These are phyloP conservation scores for Conistra vaccinii DNA, from an alignment of 2,888 invertebrate genomes.

Conservation along the genomic window DNA sequence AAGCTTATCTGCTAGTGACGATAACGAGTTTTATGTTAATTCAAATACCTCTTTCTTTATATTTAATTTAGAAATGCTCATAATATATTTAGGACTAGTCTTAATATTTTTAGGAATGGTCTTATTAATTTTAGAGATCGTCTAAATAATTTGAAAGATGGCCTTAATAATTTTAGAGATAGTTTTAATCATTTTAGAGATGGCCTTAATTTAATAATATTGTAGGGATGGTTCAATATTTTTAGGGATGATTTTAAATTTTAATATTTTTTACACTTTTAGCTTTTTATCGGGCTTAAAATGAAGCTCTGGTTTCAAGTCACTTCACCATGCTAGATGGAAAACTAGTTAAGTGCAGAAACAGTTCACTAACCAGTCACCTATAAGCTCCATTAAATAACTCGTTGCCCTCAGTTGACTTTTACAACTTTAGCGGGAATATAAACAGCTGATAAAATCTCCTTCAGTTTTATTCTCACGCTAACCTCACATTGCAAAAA, in stretches of 20 bases:
- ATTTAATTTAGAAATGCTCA: too few species aligned
- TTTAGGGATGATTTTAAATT: not conserved
- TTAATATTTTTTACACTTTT: not conserved
- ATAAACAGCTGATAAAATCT: constrained; percentile 61
- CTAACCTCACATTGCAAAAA: constrained; percentile 19
- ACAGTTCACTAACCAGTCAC: constrained; percentile 51
- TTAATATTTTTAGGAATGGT: not conserved
- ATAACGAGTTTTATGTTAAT: not conserved
- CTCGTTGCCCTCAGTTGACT: constrained; percentile 64
- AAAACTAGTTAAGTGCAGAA: constrained; percentile 35
- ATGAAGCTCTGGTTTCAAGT: not conserved
- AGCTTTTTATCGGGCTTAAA: not conserved
- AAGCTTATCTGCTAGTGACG: not conserved
- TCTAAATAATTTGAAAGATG: not conserved
- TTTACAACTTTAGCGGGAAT: constrained; percentile 60
- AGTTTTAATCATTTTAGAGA: not conserved
- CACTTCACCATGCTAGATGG: not conserved
- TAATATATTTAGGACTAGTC: too few species aligned
- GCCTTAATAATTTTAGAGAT: too few species aligned
- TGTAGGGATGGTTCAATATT: too few species aligned
- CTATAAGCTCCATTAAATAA: constrained; percentile 55
- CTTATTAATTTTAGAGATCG: not conserved
- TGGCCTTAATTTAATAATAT: too few species aligned
- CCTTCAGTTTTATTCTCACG: constrained; percentile 54
- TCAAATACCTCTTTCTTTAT: not conserved